Conservation (phyloP, 2,888 invertebrate genomes). For the Sinohyriopsis cumingii region DNA sequence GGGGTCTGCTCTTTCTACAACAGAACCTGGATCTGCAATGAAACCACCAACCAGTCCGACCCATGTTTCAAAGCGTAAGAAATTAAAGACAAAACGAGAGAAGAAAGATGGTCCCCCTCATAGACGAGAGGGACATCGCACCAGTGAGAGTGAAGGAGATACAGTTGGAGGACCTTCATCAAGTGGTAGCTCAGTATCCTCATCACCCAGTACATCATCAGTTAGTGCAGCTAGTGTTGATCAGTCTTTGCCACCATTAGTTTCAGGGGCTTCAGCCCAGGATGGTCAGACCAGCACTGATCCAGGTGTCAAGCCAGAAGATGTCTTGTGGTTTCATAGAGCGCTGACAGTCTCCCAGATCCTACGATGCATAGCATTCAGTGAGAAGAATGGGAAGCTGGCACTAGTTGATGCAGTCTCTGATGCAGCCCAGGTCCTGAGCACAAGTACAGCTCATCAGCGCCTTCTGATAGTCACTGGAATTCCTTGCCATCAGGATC, state of each 20-base stretch:
- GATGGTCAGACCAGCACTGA: constrained; percentile 12
- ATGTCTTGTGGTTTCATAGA: constrained; percentile 67
- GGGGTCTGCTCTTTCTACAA: constrained; percentile 13
- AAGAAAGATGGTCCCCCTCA: constrained; percentile 34
- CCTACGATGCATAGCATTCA: constrained; percentile 61
- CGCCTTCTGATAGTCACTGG: constrained; percentile 66
- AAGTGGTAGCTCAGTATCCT: constrained; percentile 26
- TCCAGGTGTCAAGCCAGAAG: constrained; percentile 51
- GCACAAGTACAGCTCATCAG: constrained; percentile 55
- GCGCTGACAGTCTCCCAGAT: constrained; percentile 67
- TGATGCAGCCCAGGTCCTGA: constrained; percentile 59
- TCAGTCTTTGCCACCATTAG: constrained; percentile 22
- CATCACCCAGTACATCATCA: constrained; percentile 29
- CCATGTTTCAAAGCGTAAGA: constrained; percentile 63
- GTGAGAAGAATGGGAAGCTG: constrained; percentile 59
- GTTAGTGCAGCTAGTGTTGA: constrained; percentile 26
- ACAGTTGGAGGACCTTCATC: constrained; percentile 2
- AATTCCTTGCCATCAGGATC: constrained; percentile 58
- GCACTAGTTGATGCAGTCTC: constrained; percentile 60
- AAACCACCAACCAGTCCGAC: constrained; percentile 55
- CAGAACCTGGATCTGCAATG: constrained; percentile 20
- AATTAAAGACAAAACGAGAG: constrained; percentile 64
- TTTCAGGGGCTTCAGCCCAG: constrained; percentile 26
- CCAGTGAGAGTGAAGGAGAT: constrained; percentile 46
- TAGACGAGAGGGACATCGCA: constrained; percentile 30